These are phyloP conservation scores for Bicyclus anynana DNA, from an alignment of 1,140 invertebrate genomes.

Conservation along the genomic window DNA sequence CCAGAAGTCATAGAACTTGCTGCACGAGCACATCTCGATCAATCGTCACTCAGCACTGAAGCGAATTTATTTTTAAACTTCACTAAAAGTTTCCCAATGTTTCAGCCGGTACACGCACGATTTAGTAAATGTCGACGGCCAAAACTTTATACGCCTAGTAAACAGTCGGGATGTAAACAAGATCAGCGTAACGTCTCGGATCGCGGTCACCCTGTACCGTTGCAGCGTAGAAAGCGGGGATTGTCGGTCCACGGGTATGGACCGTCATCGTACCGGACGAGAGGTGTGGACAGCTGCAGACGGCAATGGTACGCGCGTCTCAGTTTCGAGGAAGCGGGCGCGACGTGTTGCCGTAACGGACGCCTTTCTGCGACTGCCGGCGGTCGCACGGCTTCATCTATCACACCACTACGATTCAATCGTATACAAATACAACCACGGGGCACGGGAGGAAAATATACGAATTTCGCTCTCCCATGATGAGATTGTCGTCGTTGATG, in stretches of 20 bases:
- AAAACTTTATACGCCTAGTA: conserved; percentile 38
- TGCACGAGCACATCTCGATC: conserved; percentile 67
- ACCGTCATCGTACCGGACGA: conserved; percentile 47
- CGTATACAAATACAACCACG: conserved; percentile 34
- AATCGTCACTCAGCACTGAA: conserved; percentile 57
- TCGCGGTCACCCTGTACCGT: conserved; percentile 49
- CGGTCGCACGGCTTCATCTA: neutral
- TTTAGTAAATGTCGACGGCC: conserved; percentile 43
- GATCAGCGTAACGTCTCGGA: conserved; percentile 52
- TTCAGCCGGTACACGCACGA: conserved; percentile 49
- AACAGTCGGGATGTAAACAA: conserved; percentile 51
- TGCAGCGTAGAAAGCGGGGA: conserved; percentile 55
- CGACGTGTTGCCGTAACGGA: conserved; percentile 44
- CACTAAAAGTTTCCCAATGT: conserved; percentile 72
- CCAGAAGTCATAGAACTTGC: conserved; percentile 72
- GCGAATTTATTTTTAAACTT: conserved; percentile 75
- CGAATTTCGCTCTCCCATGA: conserved; percentile 45
- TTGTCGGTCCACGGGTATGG: conserved; percentile 32
- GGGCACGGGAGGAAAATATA: conserved; percentile 58
- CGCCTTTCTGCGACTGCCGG: conserved; percentile 60
- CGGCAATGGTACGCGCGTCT: conserved; percentile 12
- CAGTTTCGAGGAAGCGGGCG: conserved; percentile 13
- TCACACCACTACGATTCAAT: conserved; percentile 32
- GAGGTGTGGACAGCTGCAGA: conserved; percentile 29
- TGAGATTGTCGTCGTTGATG: conserved; percentile 46